Conservation (phyloP, 2,797 vertebrate species). For the Acropternis orthonyx region DNA sequence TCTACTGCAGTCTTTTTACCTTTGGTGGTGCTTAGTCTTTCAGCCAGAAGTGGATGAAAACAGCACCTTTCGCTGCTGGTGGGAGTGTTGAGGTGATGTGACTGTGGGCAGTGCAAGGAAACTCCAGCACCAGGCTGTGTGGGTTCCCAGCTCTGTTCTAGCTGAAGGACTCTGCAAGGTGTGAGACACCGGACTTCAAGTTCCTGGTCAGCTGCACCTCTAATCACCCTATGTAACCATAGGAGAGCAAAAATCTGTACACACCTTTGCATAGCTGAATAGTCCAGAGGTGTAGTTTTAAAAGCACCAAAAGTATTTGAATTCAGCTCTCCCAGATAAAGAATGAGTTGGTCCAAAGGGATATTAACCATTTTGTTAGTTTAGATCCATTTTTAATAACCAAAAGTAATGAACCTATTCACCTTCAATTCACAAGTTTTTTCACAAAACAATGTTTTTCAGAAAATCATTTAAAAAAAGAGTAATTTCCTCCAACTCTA, state of each 20-base stretch:
- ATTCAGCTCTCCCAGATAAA: background rate
- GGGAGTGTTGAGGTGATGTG: background rate
- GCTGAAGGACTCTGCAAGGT: background rate
- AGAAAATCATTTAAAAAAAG: background rate
- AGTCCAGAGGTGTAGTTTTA: background rate
- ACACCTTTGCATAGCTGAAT: background rate
- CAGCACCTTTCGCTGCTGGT: background rate
- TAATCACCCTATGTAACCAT: background rate
- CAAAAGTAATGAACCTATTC: background rate
- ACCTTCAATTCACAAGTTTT: background rate
- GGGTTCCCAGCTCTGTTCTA: background rate
- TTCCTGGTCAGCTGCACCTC: background rate
- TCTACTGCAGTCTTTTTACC: background rate
- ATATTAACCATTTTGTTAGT: background rate
- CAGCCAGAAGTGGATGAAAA: background rate
- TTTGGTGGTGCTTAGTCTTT: background rate
- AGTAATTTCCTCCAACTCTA: background rate
- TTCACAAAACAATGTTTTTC: background rate
- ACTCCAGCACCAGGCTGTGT: background rate
- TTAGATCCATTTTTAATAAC: background rate
- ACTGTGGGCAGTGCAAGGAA: background rate
- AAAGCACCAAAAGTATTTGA: background rate
- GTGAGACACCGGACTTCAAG: background rate
- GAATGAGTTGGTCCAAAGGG: background rate
- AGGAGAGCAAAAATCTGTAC: background rate